Percentiles rank a stretch among this genome's conserved stretches.
phyloP scores from a whole-genome alignment of 2,888 invertebrate genomes.

The Microplitis manilae region DNA sequence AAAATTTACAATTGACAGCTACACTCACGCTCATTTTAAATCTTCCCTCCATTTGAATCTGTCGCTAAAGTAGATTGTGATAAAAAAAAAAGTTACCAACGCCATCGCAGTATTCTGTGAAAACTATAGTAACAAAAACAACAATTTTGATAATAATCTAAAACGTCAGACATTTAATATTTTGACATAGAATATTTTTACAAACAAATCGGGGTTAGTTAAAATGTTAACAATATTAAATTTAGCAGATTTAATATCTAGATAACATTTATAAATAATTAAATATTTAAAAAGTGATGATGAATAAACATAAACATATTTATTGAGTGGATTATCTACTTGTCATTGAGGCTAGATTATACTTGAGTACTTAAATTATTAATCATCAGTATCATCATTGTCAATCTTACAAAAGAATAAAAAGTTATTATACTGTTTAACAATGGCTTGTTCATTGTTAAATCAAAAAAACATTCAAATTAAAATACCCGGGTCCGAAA shows the following conservation, averaged over 20 bases:
- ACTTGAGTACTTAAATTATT: background rate
- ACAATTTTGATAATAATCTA: background rate
- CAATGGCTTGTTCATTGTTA: conserved; percentile 84
- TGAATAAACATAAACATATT: background rate
- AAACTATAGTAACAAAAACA: background rate
- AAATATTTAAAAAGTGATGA: background rate
- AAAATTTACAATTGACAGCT: too few species aligned
- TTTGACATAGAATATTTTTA: background rate
- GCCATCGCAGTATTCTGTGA: background rate
- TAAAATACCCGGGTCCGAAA: conserved; percentile 78
- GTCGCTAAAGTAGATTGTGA: too few species aligned
- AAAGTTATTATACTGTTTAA: conserved; percentile 29
- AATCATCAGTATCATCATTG: background rate
- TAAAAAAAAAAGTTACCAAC: background rate
- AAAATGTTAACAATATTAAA: background rate
- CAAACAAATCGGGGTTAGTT: background rate
- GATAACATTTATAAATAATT: background rate
- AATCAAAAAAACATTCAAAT: conserved; percentile 79
- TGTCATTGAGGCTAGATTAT: background rate
- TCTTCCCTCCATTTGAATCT: too few species aligned
- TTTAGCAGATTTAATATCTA: background rate
- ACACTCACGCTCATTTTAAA: too few species aligned
- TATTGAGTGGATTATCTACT: background rate
- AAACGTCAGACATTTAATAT: background rate
- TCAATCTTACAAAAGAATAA: too few species aligned